A percentile compares a stretch with the other conserved stretches of the same genome.
phyloP scores from a whole-genome alignment of 1,140 invertebrate species.

The Lucilia sericata region DNA sequence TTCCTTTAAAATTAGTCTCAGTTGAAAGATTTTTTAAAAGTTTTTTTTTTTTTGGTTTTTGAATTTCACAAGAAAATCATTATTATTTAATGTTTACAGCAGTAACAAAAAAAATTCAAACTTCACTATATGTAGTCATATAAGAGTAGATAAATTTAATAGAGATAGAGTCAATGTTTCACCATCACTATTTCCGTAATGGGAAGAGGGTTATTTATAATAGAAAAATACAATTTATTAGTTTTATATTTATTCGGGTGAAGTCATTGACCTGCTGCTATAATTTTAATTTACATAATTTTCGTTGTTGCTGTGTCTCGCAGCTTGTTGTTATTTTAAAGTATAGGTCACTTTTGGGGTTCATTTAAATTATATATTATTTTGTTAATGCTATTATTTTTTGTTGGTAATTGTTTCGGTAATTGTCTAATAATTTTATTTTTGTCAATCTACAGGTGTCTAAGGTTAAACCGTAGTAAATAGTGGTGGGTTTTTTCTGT shows the following conservation, averaged over 20 bases:
- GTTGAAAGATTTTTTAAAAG: neutral
- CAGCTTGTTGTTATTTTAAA: neutral
- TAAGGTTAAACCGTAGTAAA: neutral
- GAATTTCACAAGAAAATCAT: slow-evolving; percentile 1
- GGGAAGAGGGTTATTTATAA: slow-evolving; percentile 3
- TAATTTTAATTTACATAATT: neutral
- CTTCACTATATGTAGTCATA: neutral
- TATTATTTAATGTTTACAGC: neutral
- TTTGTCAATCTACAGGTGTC: neutral
- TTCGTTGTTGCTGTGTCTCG: neutral
- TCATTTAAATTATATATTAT: slow-evolving; percentile 7
- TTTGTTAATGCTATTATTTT: neutral
- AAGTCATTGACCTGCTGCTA: slow-evolving; percentile 12
- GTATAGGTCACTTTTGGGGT: slow-evolving; percentile 3
- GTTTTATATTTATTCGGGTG: neutral
- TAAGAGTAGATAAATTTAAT: neutral
- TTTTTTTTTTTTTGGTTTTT: neutral
- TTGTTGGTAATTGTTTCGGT: neutral
- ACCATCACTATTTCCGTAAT: slow-evolving; percentile 8
- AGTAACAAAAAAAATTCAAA: neutral
- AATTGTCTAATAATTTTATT: neutral
- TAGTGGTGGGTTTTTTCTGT: neutral
- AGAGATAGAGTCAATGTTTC: neutral
- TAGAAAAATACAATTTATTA: neutral
- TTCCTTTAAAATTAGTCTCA: slow-evolving; percentile 27